Evolutionary conservation across 2,797 vertebrate genomes (phyloP), one percentile per base, ranked within the genome.

Genomic region (Rachycentron canadum): DNA sequence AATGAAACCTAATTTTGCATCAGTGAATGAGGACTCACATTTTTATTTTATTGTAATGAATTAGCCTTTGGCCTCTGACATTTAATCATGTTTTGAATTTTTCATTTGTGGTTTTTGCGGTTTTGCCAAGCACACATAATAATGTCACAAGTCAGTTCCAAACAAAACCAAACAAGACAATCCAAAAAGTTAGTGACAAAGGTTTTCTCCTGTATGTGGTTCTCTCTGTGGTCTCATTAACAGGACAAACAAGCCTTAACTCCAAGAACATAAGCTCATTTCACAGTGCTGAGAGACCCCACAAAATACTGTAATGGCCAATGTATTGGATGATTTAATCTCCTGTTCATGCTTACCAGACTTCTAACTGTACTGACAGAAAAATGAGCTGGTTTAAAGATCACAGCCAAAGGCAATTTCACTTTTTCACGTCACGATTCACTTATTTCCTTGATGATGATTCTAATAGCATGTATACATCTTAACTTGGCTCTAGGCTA

Each of bases 251-350:
- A 79, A 76, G 57, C 19, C n/a, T 70, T 55, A 63, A 13, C 26
- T 59, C 52, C 25, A 13, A 43, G 17, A 81, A 25, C 67, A 47
- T 26, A 38, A 58, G 67, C 73, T 78, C 71, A 59, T 63, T 61
- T 55, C 41, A n/a, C 63, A 40, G 40, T 2, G 2, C 16, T 17
- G 30, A 1, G 14, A 47, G 36, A 72, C 57, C 40, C 40, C 53
- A 36, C 66, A 82, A 69, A 81, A 83, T 32, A 56, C 73, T 52
- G 58, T 81, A 81, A 87, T 79, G 79, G 78, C 63, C 57, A 50
- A 75, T 63, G 82, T 45, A 69, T 43, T 78, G 64, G 65, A 40
- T 79, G 66, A 88, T 84, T 85, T 75, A 53, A 86, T 87, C 73
- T 73, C 68, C 63, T 60, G 53, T 83, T 70, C 81, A 76, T 79